Evolutionary conservation across 2,888 invertebrate species (phyloP).

Genomic region (Metopia argyrocephala): DNA sequence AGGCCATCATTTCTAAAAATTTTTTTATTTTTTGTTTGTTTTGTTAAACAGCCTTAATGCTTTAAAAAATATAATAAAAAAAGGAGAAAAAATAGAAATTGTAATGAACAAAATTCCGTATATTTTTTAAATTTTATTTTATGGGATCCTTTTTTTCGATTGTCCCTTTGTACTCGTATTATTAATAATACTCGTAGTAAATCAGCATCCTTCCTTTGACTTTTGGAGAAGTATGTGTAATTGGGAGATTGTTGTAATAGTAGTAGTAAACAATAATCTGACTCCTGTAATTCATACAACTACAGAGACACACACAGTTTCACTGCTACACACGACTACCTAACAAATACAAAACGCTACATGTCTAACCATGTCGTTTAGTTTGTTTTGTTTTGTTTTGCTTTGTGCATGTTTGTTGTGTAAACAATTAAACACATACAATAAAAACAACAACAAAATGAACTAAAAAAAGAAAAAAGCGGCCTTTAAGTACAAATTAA

Average conservation of each 20-base stretch:
- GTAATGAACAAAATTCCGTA: slow-evolving; percentile 37
- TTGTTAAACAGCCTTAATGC: slow-evolving; percentile 52
- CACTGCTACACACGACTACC: neutral
- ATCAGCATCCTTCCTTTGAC: slow-evolving; percentile 20
- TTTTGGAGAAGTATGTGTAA: neutral
- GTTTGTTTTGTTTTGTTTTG: slow-evolving; percentile 4
- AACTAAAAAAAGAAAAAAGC: neutral
- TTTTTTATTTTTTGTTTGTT: slow-evolving; percentile 19
- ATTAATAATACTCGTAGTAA: slow-evolving; percentile 39
- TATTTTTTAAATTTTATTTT: slow-evolving; percentile 21
- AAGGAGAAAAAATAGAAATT: neutral
- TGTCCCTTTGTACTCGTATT: too few relatives aligned
- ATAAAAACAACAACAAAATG: slow-evolving; percentile 10
- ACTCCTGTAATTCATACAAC: neutral
- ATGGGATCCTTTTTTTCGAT: neutral
- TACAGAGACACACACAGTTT: neutral
- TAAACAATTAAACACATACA: slow-evolving; percentile 35
- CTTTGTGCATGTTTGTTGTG: slow-evolving; percentile 47
- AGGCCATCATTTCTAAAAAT: too few relatives aligned
- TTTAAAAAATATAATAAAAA: slow-evolving; percentile 16
- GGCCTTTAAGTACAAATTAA: slow-evolving; percentile 24
- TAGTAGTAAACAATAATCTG: slow-evolving; percentile 7
- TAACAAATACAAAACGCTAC: neutral
- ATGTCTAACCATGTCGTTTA: slow-evolving; percentile 13
- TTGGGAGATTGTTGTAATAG: neutral